Evolutionary conservation across 2,888 invertebrate genomes (phyloP).

Genomic region (Idaea dimidiata): DNA sequence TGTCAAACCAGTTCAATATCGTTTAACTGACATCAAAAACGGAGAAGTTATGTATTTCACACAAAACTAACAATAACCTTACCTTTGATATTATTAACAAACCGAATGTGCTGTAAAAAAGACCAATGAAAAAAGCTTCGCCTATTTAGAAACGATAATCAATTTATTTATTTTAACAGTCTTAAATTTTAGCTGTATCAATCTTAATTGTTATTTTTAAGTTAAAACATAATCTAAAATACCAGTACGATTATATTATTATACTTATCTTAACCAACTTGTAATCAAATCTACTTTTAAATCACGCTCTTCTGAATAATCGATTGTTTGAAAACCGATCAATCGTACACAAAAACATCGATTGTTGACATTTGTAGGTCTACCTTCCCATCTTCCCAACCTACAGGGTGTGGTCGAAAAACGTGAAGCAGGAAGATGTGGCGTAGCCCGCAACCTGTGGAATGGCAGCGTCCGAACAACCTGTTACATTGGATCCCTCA

Average conservation of each 20-base stretch:
- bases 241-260: no score
- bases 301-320: neutral
- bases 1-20: neutral
- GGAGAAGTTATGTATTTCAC: no score
- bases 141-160: no score
- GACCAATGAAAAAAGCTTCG: no score
- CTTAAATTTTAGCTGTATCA: no score
- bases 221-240: no score
- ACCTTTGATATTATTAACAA: no score
- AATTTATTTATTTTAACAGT: no score
- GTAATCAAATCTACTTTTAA: neutral
- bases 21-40: neutral
- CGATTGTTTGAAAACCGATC: neutral
- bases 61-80: no score
- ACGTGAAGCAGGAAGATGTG: conserved; percentile 12
- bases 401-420: conserved; percentile 29
- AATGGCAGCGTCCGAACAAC: conserved; percentile 13
- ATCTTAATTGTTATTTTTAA: no score
- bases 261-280: no score
- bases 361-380: neutral
- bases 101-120: no score
- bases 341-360: neutral
- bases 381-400: conserved; percentile 1
- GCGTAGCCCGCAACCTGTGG: conserved; percentile 31
- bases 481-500: conserved; percentile 9